Base-by-base conservation (phyloP, 2,888 invertebrate genomes). In the Zaprionus obscuricornis region DNA sequence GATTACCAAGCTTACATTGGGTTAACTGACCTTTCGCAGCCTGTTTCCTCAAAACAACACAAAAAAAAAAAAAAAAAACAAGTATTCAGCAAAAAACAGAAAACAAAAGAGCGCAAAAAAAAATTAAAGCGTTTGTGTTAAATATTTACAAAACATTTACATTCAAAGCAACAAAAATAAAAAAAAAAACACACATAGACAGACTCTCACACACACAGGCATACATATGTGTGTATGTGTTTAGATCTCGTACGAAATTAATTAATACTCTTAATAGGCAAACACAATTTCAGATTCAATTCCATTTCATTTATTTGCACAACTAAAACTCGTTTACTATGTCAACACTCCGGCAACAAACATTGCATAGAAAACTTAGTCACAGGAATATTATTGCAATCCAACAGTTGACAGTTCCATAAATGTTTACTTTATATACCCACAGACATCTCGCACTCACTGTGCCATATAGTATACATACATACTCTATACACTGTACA, bases 1-100 rank as follows among this genome's bases (percentile, higher is more conserved):
- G 79, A 67, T 65, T 82, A 56, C 62, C 39, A 40, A 22, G 47
- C 45, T 39, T 13, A 6, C 54, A 52, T 52, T 42, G 81, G 59
- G 81, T 76, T 78, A 79, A 76, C 69, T 83, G 78, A 79, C 81
- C 81, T 70, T 66, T 39, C n/a, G 42, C 60, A 50, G 42, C 50
- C 40, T 40, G 43, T 27, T 42, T 13, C 18, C 24, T 14, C 8
- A n/a, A 37, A 37, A 37, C 18, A 10, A 17, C 6, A 3, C 5
- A 2, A 29, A 26, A 17, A 7, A 24, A 8, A n/a, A 26, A 17
- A 13, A 24, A 27, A 39, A 39, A 37, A 14, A 46, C 18, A n/a
- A n/a, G n/a, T n/a, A n/a, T n/a, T n/a, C 65, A 54, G 2, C 26
- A 31, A 33, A 13, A 8, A 14, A 18, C 2, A n/a, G 7, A 18